A percentile compares a stretch with the other conserved stretches of the same genome.
Evolutionary conservation across 30 jellyfish, hydroid and myxozoan genomes (phyloP).

Genomic region (Pseudorhiza aurosa): DNA sequence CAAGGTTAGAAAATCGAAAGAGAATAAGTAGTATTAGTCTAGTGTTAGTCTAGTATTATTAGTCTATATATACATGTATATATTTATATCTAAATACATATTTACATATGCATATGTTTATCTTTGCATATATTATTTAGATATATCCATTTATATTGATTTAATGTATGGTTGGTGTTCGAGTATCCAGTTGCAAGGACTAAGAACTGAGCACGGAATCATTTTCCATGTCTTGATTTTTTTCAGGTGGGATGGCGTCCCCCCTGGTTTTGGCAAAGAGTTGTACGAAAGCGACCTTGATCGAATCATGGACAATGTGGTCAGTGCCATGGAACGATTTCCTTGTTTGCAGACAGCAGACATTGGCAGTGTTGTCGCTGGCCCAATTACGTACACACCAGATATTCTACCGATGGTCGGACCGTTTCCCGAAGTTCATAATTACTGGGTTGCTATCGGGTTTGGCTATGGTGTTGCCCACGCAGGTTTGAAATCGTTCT

Average conservation of each 20-base stretch:
- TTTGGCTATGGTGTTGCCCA: conserved; percentile 97
- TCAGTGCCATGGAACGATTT: conserved; percentile 92
- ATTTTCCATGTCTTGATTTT: too few species aligned
- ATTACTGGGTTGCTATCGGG: conserved; percentile 94
- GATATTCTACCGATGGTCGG: conserved; percentile 99
- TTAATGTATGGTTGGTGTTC: too few species aligned
- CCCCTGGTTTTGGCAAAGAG: conserved; percentile 98
- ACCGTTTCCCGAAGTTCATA: conserved; percentile 89
- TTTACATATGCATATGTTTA: too few species aligned
- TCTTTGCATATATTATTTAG: too few species aligned
- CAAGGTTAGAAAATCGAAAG: too few species aligned
- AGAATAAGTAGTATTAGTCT: too few species aligned
- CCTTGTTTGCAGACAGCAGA: conserved; percentile 90
- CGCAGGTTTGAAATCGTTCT: conserved; percentile 95
- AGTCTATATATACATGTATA: too few species aligned
- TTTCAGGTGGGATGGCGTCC: conserved; percentile 98
- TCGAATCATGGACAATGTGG: conserved; percentile 91
- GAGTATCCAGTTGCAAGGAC: too few species aligned
- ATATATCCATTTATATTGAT: too few species aligned
- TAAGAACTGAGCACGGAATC: too few species aligned
- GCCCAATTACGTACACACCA: conserved; percentile 99
- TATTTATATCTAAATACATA: too few species aligned
- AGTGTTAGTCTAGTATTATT: too few species aligned
- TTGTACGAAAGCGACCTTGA: conserved; percentile 93
- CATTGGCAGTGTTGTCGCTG: conserved; percentile 96